These are phyloP conservation scores for Acipenser ruthenus DNA, from an alignment of 2,797 vertebrate species.

Conservation along the genomic window DNA sequence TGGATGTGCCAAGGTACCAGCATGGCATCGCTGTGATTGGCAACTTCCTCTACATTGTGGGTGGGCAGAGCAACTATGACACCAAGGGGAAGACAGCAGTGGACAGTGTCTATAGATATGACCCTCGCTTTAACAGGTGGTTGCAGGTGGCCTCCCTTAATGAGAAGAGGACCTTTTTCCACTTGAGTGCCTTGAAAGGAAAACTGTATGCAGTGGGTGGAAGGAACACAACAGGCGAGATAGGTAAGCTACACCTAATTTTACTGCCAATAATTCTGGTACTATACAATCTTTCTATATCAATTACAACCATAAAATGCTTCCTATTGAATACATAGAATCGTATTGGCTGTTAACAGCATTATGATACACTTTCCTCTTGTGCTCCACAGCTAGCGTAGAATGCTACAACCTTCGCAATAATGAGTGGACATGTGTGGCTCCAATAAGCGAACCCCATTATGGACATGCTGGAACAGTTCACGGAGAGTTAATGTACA, in stretches of 20 bases:
- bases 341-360: no score
- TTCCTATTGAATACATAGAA: background rate
- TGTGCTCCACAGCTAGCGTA: slow-evolving; percentile 47
- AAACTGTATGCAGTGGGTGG: slow-evolving; percentile 67
- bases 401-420: slow-evolving; percentile 66
- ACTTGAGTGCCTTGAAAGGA: slow-evolving; percentile 62
- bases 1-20: slow-evolving; percentile 69
- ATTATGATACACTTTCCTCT: no score
- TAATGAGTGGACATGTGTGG: slow-evolving; percentile 66
- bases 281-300: no score
- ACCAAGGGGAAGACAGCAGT: slow-evolving; percentile 74
- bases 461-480: slow-evolving; percentile 70
- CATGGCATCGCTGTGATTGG: slow-evolving; percentile 67
- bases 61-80: slow-evolving; percentile 72
- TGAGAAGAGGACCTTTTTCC: slow-evolving; percentile 71
- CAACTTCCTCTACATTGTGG: slow-evolving; percentile 70
- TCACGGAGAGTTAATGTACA: slow-evolving; percentile 61
- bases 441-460: slow-evolving; percentile 60
- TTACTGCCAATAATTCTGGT: no score
- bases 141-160: slow-evolving; percentile 65
- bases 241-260: slow-evolving; percentile 42
- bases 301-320: background rate
- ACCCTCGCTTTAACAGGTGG: slow-evolving; percentile 69
- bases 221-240: slow-evolving; percentile 62
- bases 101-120: slow-evolving; percentile 66